Evolutionary conservation across 2,797 vertebrate species (phyloP).

Genomic region (Falco biarmicus): DNA sequence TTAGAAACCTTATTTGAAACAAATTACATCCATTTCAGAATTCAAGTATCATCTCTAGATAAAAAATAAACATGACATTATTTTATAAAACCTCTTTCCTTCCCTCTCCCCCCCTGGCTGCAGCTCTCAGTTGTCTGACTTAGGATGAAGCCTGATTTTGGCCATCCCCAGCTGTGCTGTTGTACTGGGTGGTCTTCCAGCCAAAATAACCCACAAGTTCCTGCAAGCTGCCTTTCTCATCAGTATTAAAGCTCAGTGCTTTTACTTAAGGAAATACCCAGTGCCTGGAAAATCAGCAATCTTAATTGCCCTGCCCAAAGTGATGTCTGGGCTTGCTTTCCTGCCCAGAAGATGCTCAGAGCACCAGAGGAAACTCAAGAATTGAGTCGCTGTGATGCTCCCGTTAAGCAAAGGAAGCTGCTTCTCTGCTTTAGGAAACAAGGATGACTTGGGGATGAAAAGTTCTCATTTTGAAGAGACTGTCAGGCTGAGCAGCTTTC

Average conservation of each 20-base stretch:
- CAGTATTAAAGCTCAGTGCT: neutral
- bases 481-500: conserved; percentile 42
- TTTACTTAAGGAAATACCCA: neutral
- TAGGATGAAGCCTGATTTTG: neutral
- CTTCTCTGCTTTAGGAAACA: conserved; percentile 34
- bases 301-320: neutral
- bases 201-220: neutral
- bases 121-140: neutral
- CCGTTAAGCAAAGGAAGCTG: neutral
- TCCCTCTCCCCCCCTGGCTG: rapidly evolving
- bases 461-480: conserved; percentile 42
- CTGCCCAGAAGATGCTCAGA: neutral
- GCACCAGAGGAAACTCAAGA: neutral
- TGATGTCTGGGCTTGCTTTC: neutral
- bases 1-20: neutral
- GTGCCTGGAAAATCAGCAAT: neutral
- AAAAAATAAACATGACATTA: neutral
- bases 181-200: neutral
- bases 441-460: neutral
- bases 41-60: neutral
- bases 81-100: neutral
- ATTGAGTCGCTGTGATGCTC: neutral
- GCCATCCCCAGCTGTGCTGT: too few relatives aligned
- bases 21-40: neutral
- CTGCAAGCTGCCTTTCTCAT: neutral